Base-by-base conservation (phyloP, 2,888 invertebrate genomes). In the Trilocha varians region DNA sequence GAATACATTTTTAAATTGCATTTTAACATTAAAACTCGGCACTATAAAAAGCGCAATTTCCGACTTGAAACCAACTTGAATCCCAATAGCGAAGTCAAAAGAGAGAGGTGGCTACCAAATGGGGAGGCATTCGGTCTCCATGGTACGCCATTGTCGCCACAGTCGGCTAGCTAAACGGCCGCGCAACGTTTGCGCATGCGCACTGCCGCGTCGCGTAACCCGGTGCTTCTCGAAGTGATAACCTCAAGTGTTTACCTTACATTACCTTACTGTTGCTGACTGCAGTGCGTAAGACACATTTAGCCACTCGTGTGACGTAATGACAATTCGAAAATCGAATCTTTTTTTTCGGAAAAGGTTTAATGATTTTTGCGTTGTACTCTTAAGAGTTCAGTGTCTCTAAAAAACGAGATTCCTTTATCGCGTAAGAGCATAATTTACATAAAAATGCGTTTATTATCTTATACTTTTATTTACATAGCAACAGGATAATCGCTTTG, bases 31-130 rank as follows among this genome's bases (percentile, higher is more conserved):
- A n/a, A n/a, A n/a, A n/a, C n/a, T 25, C 6, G 11, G 8, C 3
- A 25, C 11, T 25, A 25, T 6, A 9, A 11, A 25, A 25, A 25
- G 11, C 25, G 25, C 8, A 6, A 5, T 25, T 25, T 6, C 25
- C 6, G 11, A 25, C 25, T 25, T 25, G 11, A 25, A 25, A 4
- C 25, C 3, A 25, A 25, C 25, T 25, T 25, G 5, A 25, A 2
- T 25, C 25, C 25, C 25, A 25, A 25, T 25, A 25, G 25, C 25
- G 25, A 25, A 25, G 63, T 77, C 69, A 77, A 84, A 84, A 85
- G 84, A 83, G 84, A 85, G 84, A 85, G 84, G 83, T 73, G 77
- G 74, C 74, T 73, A 74, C 71, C 66, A 66, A 69, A 67, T 62
- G 78, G 75, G 78, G 72, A 74, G 75, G 78, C 65, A 70, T 56